Evolutionary conservation across 2,113 vertebrate genomes (phyloP), one percentile per base, ranked within the genome.

Genomic region (Cryptomyrus ogoouensis): DNA sequence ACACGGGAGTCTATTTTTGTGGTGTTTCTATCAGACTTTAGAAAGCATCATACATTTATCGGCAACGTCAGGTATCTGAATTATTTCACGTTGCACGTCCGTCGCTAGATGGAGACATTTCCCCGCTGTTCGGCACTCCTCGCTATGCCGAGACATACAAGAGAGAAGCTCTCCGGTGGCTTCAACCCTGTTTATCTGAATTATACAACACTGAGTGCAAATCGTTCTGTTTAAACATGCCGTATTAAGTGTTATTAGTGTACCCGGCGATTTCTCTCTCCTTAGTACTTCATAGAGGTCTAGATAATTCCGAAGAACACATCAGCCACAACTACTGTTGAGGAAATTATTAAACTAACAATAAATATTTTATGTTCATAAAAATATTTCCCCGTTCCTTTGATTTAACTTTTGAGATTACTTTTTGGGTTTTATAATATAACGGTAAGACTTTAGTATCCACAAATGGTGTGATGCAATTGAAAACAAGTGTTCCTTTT

Each of bases 61-160:
- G 10, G 66, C n/a, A 19, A 10, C 17, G 31, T 42, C 15, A 17
- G 13, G 13, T 42, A 80, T 42, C 17, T 80, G 74, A 42, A 80
- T 80, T 7, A 19, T 42, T 35, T 39, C 35, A 39, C 35, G 31
- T 19, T 80, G 13, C 15, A 15, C 3, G 4, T 19, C 17, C 3
- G 56, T 47, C 91, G 88, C 91, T 74, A 90, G 91, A 87, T 86
- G 77, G 91, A 90, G 90, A 44, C 84, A 88, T 88, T 90, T 46
- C n/a, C 89, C 83, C 50, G n/a, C 9, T 89, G 77, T 44, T 7
- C 74, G 6, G 13, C 52, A 13, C n/a, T n/a, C 35, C 74, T 80
- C 31, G 9, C 7, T 74, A 21, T 17, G 9, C 17, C 3, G 13
- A 84, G 17, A 17, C 35, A 7, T 10, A 21, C 35, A 39, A 15